phyloP scores from a whole-genome alignment of 2,888 invertebrate genomes.

The Harpagoxenus sublaevis region DNA sequence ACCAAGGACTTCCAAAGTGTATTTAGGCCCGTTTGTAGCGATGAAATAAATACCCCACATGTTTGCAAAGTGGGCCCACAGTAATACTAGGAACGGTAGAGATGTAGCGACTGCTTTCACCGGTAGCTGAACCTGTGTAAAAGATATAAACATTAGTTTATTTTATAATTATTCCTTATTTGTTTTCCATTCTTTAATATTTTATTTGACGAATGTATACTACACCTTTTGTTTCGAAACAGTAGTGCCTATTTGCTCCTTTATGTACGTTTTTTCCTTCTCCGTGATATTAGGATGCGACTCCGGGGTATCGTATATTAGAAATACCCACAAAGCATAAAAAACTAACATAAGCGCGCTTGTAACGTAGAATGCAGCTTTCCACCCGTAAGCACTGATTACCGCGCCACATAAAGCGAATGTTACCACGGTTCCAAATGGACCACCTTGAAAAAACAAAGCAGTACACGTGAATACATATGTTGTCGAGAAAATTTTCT shows the following conservation, averaged over 20 bases:
- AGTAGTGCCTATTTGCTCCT: slow-evolving; percentile 82
- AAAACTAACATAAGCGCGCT: slow-evolving; percentile 88
- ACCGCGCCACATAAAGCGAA: slow-evolving; percentile 90
- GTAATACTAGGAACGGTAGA: slow-evolving; percentile 90
- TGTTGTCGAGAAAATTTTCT: not conserved
- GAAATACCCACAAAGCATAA: slow-evolving; percentile 89
- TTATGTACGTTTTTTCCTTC: slow-evolving; percentile 89
- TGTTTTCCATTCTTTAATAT: not conserved
- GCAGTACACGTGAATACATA: not conserved
- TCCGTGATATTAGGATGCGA: slow-evolving; percentile 89
- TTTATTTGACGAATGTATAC: slow-evolving; percentile 28
- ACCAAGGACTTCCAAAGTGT: slow-evolving; percentile 91
- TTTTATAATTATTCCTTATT: not conserved
- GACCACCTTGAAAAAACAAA: slow-evolving; percentile 88
- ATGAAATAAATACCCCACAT: slow-evolving; percentile 94
- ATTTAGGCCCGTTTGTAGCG: slow-evolving; percentile 93
- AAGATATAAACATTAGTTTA: not conserved
- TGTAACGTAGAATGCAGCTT: slow-evolving; percentile 90
- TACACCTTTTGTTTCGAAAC: slow-evolving; percentile 82
- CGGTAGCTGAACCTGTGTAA: slow-evolving; percentile 89
- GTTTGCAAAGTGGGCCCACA: slow-evolving; percentile 92
- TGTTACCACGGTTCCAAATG: slow-evolving; percentile 91
- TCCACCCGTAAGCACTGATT: slow-evolving; percentile 90
- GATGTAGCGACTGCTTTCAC: slow-evolving; percentile 89
- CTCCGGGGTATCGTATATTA: slow-evolving; percentile 90